Percentiles rank a stretch among this genome's conserved stretches.
Conservation (phyloP, 2,797 vertebrate species). For the Pangasius macronema region DNA sequence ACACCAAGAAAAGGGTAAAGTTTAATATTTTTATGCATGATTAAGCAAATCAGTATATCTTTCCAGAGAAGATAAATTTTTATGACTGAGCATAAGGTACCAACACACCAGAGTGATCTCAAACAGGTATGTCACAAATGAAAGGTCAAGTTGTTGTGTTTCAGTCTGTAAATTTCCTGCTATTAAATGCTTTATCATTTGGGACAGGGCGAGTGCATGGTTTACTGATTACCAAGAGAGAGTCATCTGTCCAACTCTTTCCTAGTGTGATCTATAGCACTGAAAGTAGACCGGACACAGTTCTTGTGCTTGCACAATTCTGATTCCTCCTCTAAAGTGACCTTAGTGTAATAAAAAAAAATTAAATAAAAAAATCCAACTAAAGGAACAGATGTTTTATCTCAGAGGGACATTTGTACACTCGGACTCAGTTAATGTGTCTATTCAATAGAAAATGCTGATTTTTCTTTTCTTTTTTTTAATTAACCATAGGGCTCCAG, state of each 20-base stretch:
- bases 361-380: neutral
- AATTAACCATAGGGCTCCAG: neutral
- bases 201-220: neutral
- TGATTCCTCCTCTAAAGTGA: neutral
- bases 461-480: neutral
- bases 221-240: conserved; percentile 40
- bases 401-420: neutral
- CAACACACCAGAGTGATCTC: neutral
- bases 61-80: neutral
- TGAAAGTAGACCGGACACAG: neutral
- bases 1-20: neutral
- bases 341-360: neutral
- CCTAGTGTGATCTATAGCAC: neutral
- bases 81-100: neutral
- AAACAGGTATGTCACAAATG: neutral
- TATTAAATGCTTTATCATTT: conserved; percentile 28
- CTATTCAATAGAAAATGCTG: neutral
- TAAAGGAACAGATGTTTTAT: neutral
- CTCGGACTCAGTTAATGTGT: neutral
- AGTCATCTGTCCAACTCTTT: neutral
- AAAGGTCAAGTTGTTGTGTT: conserved; percentile 24
- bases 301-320: neutral
- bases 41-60: neutral
- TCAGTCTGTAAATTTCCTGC: neutral
- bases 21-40: neutral